Base-by-base conservation (phyloP, 2,797 vertebrate species). In the Furcifer pardalis region DNA sequence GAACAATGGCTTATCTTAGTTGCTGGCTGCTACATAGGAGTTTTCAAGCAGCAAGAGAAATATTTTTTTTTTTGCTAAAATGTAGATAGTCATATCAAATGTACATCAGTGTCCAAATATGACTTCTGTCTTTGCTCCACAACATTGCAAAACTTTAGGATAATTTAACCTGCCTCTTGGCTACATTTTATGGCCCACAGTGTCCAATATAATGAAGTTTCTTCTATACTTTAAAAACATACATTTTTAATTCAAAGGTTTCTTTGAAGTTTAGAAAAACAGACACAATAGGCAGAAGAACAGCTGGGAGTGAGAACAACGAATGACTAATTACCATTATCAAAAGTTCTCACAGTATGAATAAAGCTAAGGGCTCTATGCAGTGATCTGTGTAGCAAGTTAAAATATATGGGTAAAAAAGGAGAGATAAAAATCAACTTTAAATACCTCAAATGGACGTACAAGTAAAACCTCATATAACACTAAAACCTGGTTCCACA, bases 271-370 rank as follows among this genome's bases (percentile, higher is more conserved):
- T 82, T 84, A 84, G 82, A 68, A 89, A 91, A 92, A 92, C 88
- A 92, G 88, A 83, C 86, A 79, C 89, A 92, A 93, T 88, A 92
- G 90, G 88, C 87, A 89, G 73, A 91, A 92, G 87, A 91, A 91
- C 90, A 94, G 91, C 91, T 94, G 93, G 93, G 87, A 93, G 81
- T 72, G 62, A 90, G 73, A 59, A 90, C 87, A 93, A 87, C 90
- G 91, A 93, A 87, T 94, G 90, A 94, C 89, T 94, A 93, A 94
- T 94, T 94, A 92, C 90, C 86, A 77, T 79, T 85, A 76, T 85
- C 73, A 78, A 75, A 87, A 92, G 90, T 91, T 92, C 72, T 91
- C 85, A 86, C 86, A 91, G 85, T 83, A 90, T 79, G 0, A 81
- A 72, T 77, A 73, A 81, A 86, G 74, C 78, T 59, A 81, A 66